phyloP scores from a whole-genome alignment of 2,888 invertebrate species.

The Lycaena phlaeas region DNA sequence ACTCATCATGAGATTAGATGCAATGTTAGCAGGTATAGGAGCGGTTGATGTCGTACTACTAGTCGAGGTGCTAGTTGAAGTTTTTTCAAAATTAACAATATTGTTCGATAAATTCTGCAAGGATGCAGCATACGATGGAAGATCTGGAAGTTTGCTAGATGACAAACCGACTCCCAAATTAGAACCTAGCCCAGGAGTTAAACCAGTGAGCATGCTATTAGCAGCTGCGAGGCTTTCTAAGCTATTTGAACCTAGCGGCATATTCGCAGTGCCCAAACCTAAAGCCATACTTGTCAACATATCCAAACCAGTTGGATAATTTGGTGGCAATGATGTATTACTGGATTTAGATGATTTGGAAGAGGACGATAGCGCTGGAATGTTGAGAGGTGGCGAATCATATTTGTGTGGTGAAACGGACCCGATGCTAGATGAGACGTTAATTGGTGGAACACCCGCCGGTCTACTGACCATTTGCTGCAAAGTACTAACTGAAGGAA shows the following conservation, averaged over 20 bases:
- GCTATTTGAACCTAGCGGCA: conserved; percentile 53
- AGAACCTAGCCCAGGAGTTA: conserved; percentile 52
- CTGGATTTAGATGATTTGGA: conserved; percentile 72
- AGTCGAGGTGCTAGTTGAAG: conserved; percentile 63
- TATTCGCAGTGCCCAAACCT: conserved; percentile 54
- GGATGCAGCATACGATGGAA: conserved; percentile 61
- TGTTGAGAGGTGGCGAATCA: conserved; percentile 71
- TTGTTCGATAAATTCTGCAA: conserved; percentile 56
- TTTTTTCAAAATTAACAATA: conserved; percentile 55
- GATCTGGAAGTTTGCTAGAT: conserved; percentile 54
- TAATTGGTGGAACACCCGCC: conserved; percentile 63
- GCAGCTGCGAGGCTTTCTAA: conserved; percentile 65
- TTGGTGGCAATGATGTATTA: conserved; percentile 64
- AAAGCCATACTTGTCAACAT: conserved; percentile 69
- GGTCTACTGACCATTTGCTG: conserved; percentile 69
- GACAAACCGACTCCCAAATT: conserved; percentile 56
- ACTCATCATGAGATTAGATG: conserved; percentile 76
- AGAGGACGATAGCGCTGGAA: too few relatives aligned
- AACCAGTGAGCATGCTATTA: conserved; percentile 59
- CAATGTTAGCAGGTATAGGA: conserved; percentile 66
- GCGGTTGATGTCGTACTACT: conserved; percentile 61
- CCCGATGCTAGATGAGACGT: conserved; percentile 57
- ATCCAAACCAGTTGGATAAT: conserved; percentile 60
- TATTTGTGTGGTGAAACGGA: conserved; percentile 69
- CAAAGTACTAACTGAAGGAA: conserved; percentile 62